Conservation (phyloP, 1,140 invertebrate genomes). For the Tetragnatha versicolor region DNA sequence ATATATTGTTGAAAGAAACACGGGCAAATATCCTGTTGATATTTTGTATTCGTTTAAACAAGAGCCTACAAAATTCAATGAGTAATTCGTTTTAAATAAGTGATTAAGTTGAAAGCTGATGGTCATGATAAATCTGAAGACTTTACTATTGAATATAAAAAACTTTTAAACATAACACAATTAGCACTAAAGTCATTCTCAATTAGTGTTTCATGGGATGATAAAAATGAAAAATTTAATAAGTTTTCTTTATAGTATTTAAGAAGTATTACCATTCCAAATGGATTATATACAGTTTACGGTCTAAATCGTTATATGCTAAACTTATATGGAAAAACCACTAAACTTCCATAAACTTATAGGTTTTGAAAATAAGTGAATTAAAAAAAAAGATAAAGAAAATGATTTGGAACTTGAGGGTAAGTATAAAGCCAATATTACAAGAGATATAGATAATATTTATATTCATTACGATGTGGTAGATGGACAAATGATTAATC, state of each 20-base stretch:
- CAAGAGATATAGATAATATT: neutral
- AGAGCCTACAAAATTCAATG: conserved; percentile 2
- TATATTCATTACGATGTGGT: conserved; percentile 26
- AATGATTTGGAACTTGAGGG: neutral
- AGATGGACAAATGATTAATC: neutral
- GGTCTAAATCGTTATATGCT: neutral
- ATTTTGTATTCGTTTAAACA: conserved; percentile 14
- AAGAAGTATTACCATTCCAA: neutral
- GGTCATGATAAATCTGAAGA: conserved; percentile 10
- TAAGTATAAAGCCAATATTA: conserved; percentile 17
- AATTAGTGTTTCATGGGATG: neutral
- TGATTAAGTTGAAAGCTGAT: neutral
- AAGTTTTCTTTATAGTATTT: neutral
- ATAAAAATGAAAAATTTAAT: conserved; percentile 4
- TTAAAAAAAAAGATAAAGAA: too few species aligned
- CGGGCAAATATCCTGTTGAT: neutral
- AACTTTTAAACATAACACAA: neutral
- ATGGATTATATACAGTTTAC: neutral
- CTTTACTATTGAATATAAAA: conserved; percentile 6
- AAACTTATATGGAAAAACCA: neutral
- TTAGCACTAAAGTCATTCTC: neutral
- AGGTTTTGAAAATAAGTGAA: conserved; percentile 18
- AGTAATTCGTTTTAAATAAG: neutral
- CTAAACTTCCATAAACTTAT: conserved; percentile 6
- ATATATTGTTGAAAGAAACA: conserved; percentile 32